Conservation (phyloP, 2,113 vertebrate species). For the Prochilodus magdalenae region DNA sequence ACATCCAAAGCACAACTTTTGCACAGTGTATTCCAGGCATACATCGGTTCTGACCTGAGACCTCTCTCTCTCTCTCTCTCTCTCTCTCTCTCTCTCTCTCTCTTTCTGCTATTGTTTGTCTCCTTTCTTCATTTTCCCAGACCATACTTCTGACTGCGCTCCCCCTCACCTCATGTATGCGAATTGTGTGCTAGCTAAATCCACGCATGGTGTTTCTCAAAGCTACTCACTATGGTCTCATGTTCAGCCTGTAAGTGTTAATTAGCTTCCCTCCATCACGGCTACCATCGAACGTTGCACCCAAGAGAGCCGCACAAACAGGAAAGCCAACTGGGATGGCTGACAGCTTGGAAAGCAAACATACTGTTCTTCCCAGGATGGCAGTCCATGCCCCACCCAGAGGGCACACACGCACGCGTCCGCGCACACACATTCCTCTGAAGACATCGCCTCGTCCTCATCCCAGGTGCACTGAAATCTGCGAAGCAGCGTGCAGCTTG, state of each 20-base stretch:
- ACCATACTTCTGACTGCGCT: not conserved
- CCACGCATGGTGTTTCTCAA: conserved; percentile 1
- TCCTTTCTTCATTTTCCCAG: not conserved
- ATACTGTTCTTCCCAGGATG: conserved; percentile 64
- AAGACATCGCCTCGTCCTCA: conserved; percentile 66
- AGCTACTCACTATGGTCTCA: conserved; percentile 14
- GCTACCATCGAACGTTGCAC: conserved; percentile 21
- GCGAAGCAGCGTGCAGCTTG: conserved; percentile 77
- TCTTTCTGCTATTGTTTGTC: not conserved
- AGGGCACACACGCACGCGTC: not conserved
- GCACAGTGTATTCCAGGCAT: too few species aligned
- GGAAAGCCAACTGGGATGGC: conserved; percentile 67
- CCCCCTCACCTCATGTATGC: not conserved
- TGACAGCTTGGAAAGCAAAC: conserved; percentile 64
- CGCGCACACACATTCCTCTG: conserved; percentile 34
- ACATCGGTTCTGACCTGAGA: too few species aligned
- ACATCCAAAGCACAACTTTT: too few species aligned
- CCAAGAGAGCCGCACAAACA: conserved; percentile 24
- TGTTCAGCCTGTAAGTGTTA: conserved; percentile 48
- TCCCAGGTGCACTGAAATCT: conserved; percentile 77
- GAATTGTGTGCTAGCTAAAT: conserved; percentile 8
- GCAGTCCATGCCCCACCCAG: conserved; percentile 66
- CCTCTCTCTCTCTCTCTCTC: too few species aligned
- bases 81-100: not conserved
- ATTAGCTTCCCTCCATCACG: conserved; percentile 48